These are phyloP conservation scores for Formica selysi DNA, from an alignment of 1,140 invertebrate genomes.

Conservation along the genomic window DNA sequence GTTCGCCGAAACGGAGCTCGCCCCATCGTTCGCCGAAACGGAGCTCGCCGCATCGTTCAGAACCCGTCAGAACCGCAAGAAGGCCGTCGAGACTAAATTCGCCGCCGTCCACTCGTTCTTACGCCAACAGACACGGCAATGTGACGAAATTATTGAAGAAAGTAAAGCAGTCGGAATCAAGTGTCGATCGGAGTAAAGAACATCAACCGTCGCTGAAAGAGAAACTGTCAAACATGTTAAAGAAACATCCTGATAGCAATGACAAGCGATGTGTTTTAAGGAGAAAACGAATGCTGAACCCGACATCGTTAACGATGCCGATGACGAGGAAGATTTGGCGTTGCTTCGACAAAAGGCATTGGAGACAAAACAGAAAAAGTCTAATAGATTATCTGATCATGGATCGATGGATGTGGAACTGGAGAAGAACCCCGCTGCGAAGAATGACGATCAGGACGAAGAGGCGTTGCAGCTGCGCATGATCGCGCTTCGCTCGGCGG, in stretches of 20 bases:
- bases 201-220: conserved; percentile 81
- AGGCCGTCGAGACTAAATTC: conserved; percentile 40
- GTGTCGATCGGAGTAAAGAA: conserved; percentile 68
- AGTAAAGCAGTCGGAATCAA: conserved; percentile 71
- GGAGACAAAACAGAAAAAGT: conserved; percentile 80
- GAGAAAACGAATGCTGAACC: conserved; percentile 4
- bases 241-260: conserved; percentile 55
- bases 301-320: conserved; percentile 48
- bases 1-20: conserved; percentile 61
- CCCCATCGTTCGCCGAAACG: conserved; percentile 59
- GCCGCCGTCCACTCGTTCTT: conserved; percentile 38
- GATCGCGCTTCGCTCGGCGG: conserved; percentile 82
- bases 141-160: conserved; percentile 80
- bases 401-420: background rate
- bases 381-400: conserved; percentile 60
- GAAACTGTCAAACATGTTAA: conserved; percentile 82
- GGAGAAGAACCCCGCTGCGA: conserved; percentile 34
- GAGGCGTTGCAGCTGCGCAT: conserved; percentile 81
- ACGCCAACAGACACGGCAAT: conserved; percentile 43
- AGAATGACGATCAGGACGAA: conserved; percentile 77
- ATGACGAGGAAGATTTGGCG: conserved; percentile 81
- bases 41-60: conserved; percentile 22
- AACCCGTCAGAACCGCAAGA: conserved; percentile 40
- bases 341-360: conserved; percentile 80
- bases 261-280: conserved; percentile 32